Conservation (phyloP, 2,797 vertebrate species). For the Crax fasciolata region DNA sequence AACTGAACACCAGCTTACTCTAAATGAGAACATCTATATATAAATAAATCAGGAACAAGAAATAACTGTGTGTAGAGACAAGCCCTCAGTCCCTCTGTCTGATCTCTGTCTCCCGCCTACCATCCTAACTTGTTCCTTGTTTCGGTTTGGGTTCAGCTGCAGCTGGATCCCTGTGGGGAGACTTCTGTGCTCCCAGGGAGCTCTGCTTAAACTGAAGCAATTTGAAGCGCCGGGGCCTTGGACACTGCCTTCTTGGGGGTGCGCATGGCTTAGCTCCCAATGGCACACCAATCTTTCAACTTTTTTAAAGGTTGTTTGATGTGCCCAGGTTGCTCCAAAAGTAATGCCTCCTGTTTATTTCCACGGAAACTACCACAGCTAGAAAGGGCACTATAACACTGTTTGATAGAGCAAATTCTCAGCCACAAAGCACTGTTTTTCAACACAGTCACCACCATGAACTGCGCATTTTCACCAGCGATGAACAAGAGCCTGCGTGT, state of each 20-base stretch:
- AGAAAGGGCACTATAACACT: too few species aligned
- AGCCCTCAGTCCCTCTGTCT: background rate
- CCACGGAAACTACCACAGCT: too few species aligned
- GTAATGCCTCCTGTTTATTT: too few species aligned
- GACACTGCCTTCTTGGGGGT: background rate
- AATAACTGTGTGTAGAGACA: background rate
- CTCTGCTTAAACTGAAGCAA: background rate
- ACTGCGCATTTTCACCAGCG: too few species aligned
- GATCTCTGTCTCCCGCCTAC: background rate
- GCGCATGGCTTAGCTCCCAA: background rate
- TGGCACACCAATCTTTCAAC: background rate
- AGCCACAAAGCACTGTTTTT: too few species aligned
- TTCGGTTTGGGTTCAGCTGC: background rate
- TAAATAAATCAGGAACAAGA: constrained; percentile 3
- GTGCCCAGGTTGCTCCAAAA: too few species aligned
- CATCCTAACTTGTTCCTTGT: background rate
- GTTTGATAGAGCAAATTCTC: too few species aligned
- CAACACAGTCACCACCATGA: too few species aligned
- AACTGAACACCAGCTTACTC: background rate
- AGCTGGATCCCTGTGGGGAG: background rate
- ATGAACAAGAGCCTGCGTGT: too few species aligned
- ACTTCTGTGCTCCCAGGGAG: background rate
- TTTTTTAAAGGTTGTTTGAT: too few species aligned
- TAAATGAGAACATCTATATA: background rate
- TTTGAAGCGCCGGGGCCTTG: background rate